A percentile compares a stretch with the other conserved stretches of the same genome.
Evolutionary conservation across 1,140 invertebrate species (phyloP).

Genomic region (Caenorhabditis tropicalis): DNA sequence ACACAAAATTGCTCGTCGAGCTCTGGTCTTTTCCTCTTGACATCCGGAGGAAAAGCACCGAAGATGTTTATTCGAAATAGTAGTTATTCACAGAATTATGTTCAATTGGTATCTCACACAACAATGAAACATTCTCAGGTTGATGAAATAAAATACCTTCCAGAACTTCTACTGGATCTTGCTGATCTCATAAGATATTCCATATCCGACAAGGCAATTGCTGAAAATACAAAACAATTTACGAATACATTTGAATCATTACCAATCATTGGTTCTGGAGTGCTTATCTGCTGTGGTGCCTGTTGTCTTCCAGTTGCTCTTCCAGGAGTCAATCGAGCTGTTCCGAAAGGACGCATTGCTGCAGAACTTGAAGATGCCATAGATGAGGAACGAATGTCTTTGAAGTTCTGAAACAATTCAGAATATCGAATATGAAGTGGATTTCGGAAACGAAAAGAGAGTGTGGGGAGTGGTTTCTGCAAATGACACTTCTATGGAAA

Average conservation of each 20-base stretch:
- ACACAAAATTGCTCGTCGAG: slow-evolving; percentile 36
- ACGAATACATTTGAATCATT: not conserved
- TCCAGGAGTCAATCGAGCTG: slow-evolving; percentile 13
- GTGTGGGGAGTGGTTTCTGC: not conserved
- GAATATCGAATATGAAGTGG: not conserved
- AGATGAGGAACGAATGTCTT: slow-evolving; percentile 13
- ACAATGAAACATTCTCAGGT: not conserved
- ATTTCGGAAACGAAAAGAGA: not conserved
- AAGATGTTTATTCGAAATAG: not conserved
- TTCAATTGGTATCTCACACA: not conserved
- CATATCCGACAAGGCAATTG: slow-evolving; percentile 19
- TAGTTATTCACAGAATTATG: not conserved
- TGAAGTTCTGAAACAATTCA: slow-evolving; percentile 31
- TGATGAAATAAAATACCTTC: not conserved
- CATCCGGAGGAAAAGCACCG: slow-evolving; percentile 1
- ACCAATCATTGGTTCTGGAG: slow-evolving; percentile 35
- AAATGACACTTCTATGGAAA: slow-evolving; percentile 34
- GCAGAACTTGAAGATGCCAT: slow-evolving; percentile 26
- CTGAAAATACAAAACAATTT: not conserved
- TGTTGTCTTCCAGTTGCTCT: slow-evolving; percentile 11
- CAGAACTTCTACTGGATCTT: slow-evolving; percentile 14
- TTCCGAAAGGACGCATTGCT: slow-evolving; percentile 16
- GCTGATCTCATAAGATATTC: slow-evolving; percentile 21
- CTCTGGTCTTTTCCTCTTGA: slow-evolving; percentile 30
- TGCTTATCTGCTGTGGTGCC: slow-evolving; percentile 6